Evolutionary conservation across 1,140 invertebrate genomes (phyloP), one percentile per base, ranked within the genome.

Genomic region (Lepidurus packardi): DNA sequence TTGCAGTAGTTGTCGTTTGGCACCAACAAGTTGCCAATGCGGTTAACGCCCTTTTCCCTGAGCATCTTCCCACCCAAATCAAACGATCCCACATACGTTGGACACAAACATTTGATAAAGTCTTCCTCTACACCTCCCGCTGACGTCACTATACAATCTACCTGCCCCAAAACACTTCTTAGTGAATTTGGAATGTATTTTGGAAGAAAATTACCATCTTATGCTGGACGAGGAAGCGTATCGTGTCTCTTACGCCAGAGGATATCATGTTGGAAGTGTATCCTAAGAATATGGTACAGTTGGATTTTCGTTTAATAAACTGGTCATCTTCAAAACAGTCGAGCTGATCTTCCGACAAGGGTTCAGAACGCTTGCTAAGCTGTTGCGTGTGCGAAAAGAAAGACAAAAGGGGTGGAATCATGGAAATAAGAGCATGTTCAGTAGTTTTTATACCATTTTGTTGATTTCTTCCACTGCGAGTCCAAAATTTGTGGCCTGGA

Each of bases 51-150:
- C 81, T 91, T 90, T 8, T 93, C 90, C 79, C 97, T 87, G 16
- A 98, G 87, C 65, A 86, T 85, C 84, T 89, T 90, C 1, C 93
- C 98, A 82, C 90, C 89, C 77, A 98, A 87, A 84, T 91, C 86
- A 86, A 99, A 99, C 84, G 94, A 91, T 43, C 97, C 97, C 41
- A 99, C 82, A 83, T 92, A 98, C 0, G 97, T 98, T 7, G 96
- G 94, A 5, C 93, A 94, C 75, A 99, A 86, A 86, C 98, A 99
- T 89, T 99, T 99, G 65, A 99, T 99, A 47, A 99, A 90, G 87
- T 99, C 98, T 87, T 99, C 98, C 86, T 99, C 98, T 3, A 99
- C 89, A 24, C 98, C 98, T 34, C 98, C 98, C 21, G 97, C 98
- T 73, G 96, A 98, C 47, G 97, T 97, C 0, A 99, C 98, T 80